Percentiles rank a stretch among this genome's conserved stretches.
phyloP scores from a whole-genome alignment of 2,797 vertebrate species.

The Tenualosa ilisha region DNA sequence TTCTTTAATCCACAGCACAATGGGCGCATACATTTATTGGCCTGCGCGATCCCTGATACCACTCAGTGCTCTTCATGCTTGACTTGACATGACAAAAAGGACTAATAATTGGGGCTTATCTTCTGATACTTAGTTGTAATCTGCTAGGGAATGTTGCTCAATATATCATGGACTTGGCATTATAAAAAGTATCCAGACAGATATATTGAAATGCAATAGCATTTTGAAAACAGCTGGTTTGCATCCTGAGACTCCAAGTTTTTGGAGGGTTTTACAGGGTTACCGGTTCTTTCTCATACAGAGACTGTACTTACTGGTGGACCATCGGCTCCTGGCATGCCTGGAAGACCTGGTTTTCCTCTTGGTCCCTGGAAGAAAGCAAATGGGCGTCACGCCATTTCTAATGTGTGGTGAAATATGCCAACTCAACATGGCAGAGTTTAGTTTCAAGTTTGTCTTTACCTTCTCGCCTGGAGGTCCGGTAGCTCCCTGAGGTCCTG shows the following conservation, averaged over 20 bases:
- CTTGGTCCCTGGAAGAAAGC: constrained; percentile 77
- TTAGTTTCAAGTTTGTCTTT: constrained; percentile 44
- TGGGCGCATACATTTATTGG: constrained; percentile 1
- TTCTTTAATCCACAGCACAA: constrained; percentile 18
- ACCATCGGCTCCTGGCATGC: constrained; percentile 90
- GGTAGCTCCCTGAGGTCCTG: constrained; percentile 84
- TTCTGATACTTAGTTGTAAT: neutral
- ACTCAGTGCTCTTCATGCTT: neutral
- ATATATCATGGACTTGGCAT: neutral
- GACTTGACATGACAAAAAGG: constrained; percentile 6
- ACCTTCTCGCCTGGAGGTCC: constrained; percentile 91
- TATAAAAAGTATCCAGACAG: neutral
- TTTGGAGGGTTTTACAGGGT: neutral
- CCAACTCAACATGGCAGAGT: neutral
- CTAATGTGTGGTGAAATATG: neutral
- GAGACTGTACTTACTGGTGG: constrained; percentile 78
- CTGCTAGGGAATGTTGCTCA: constrained; percentile 1
- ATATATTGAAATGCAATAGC: neutral
- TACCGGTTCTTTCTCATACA: neutral
- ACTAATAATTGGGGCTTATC: neutral
- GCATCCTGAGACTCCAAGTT: neutral
- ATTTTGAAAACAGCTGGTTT: neutral
- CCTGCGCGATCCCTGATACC: neutral
- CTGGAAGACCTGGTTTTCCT: constrained; percentile 90
- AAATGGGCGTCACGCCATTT: neutral